phyloP scores from a whole-genome alignment of 2,113 vertebrate genomes.

The Mormyrus iriodes region DNA sequence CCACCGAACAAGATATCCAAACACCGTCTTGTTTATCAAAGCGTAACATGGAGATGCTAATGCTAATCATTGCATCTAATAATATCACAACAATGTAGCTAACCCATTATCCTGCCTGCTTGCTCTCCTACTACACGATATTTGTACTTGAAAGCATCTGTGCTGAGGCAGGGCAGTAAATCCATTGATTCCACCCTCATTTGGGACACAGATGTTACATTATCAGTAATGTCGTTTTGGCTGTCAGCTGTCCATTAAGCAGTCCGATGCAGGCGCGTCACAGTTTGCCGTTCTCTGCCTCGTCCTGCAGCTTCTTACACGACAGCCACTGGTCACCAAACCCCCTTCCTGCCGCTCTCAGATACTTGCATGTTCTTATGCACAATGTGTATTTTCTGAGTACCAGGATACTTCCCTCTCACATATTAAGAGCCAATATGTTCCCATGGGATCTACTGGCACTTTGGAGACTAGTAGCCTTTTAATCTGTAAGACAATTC shows the following conservation, averaged over 20 bases:
- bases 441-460: neutral
- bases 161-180: neutral
- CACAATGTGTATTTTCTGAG: neutral
- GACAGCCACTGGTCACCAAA: neutral
- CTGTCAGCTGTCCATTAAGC: conserved; percentile 1
- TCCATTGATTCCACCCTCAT: neutral
- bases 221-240: neutral
- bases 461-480: neutral
- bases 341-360: neutral
- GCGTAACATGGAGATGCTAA: neutral
- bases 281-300: too few species aligned
- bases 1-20: neutral
- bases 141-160: conserved; percentile 11
- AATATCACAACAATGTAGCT: neutral
- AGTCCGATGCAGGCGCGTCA: neutral
- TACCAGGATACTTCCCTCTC: neutral
- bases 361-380: neutral
- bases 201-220: neutral
- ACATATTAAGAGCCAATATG: neutral
- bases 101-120: neutral
- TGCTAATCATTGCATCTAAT: conserved; percentile 6
- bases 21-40: neutral
- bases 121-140: neutral
- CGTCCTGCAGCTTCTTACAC: neutral
- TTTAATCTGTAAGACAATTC: neutral